These are phyloP conservation scores for Chlorops oryzae DNA, from an alignment of 1,140 invertebrate genomes.

Conservation along the genomic window DNA sequence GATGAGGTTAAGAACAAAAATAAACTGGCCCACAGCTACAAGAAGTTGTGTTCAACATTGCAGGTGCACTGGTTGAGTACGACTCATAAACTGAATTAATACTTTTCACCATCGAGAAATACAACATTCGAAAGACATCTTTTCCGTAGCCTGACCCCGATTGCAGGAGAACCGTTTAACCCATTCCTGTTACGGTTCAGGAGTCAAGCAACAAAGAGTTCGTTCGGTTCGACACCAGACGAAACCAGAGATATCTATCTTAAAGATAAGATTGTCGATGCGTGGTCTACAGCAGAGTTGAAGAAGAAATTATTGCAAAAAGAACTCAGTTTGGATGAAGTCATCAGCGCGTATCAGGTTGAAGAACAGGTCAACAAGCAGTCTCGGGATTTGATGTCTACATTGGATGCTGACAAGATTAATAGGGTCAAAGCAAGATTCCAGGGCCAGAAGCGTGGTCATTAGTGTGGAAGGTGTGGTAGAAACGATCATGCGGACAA, in stretches of 20 bases:
- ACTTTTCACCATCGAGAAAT: no score
- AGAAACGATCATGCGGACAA: conserved; percentile 11
- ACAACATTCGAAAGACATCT: background rate
- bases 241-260: conserved; percentile 12
- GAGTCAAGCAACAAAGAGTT: conserved; percentile 17
- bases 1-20: conserved; percentile 25
- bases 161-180: conserved; percentile 11
- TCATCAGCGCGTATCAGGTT: conserved; percentile 16
- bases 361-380: conserved; percentile 18
- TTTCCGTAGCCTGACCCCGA: background rate
- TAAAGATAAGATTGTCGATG: conserved; percentile 24
- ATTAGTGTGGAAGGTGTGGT: conserved; percentile 12
- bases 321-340: conserved; percentile 15
- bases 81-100: background rate
- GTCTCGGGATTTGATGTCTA: background rate
- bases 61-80: conserved; percentile 3
- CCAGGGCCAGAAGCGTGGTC: no score
- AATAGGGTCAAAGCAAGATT: background rate
- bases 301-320: conserved; percentile 23
- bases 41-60: conserved; percentile 27
- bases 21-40: conserved; percentile 29
- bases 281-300: conserved; percentile 16
- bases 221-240: conserved; percentile 10
- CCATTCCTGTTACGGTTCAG: conserved; percentile 19
- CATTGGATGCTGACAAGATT: background rate